These are phyloP conservation scores for Hemibagrus guttatus DNA, from an alignment of 2,797 vertebrate species.

Conservation along the genomic window DNA sequence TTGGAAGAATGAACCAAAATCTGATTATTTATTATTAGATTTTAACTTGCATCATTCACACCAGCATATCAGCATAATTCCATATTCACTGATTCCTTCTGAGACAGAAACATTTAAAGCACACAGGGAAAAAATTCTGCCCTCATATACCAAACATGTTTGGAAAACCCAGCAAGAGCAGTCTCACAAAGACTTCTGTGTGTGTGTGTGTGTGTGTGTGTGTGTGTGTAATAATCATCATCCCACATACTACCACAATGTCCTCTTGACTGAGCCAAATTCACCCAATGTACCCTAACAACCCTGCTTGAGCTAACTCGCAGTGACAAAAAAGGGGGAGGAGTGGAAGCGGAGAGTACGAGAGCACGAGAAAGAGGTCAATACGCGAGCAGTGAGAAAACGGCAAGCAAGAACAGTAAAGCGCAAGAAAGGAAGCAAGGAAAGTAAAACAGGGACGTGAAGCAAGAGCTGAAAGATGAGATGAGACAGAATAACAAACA, in stretches of 20 bases:
- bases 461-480: background rate
- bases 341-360: background rate
- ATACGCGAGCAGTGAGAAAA: conserved; percentile 59
- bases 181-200: conserved; percentile 56
- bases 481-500: background rate
- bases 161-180: conserved; percentile 42
- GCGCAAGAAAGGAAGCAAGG: background rate
- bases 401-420: background rate
- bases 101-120: background rate
- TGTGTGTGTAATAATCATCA: conserved; percentile 39
- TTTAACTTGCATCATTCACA: background rate
- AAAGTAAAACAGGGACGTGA: background rate
- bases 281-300: conserved; percentile 49
- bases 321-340: conserved; percentile 37
- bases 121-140: background rate
- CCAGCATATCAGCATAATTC: background rate
- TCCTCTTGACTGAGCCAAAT: conserved; percentile 53
- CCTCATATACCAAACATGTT: conserved; percentile 50
- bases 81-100: background rate
- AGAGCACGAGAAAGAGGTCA: conserved; percentile 33
- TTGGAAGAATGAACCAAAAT: background rate
- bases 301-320: conserved; percentile 49
- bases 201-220: conserved; percentile 46
- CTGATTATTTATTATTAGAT: background rate
- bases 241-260: conserved; percentile 54